Evolutionary conservation across 2,888 invertebrate species (phyloP).

Genomic region (Cremastinae sp.): DNA sequence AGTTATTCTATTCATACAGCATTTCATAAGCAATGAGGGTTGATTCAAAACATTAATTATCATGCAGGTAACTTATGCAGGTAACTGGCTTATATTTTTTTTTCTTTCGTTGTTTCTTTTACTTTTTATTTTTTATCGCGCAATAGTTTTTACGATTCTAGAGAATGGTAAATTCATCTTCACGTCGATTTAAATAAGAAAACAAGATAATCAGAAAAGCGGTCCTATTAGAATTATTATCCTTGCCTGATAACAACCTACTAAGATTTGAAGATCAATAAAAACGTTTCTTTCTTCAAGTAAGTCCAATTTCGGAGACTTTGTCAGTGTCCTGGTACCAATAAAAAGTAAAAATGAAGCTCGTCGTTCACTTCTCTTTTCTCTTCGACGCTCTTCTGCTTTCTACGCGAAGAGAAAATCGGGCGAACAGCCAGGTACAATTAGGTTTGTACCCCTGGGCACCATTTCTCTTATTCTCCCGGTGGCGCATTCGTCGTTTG

Average conservation of each 20-base stretch:
- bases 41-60: slow-evolving; percentile 40
- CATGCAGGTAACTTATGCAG: too few relatives aligned
- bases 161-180: not conserved
- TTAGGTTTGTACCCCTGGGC: slow-evolving; percentile 77
- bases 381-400: not conserved
- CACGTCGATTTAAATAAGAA: not conserved
- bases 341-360: slow-evolving; percentile 39
- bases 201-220: not conserved
- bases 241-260: slow-evolving; percentile 1
- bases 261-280: slow-evolving; percentile 11
- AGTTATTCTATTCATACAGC: not conserved
- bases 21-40: slow-evolving; percentile 26
- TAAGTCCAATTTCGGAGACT: slow-evolving; percentile 56
- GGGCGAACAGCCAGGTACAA: slow-evolving; percentile 73
- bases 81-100: slow-evolving; percentile 28
- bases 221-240: too few relatives aligned
- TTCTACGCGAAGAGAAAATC: slow-evolving; percentile 49
- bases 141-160: not conserved
- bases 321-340: slow-evolving; percentile 4
- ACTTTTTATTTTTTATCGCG: not conserved
- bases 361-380: slow-evolving; percentile 1
- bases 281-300: slow-evolving; percentile 42
- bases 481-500: slow-evolving; percentile 57
- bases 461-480: slow-evolving; percentile 74
- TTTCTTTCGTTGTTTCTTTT: slow-evolving; percentile 5